Conservation (phyloP, 2,113 vertebrate genomes). For the Coturnix japonica region DNA sequence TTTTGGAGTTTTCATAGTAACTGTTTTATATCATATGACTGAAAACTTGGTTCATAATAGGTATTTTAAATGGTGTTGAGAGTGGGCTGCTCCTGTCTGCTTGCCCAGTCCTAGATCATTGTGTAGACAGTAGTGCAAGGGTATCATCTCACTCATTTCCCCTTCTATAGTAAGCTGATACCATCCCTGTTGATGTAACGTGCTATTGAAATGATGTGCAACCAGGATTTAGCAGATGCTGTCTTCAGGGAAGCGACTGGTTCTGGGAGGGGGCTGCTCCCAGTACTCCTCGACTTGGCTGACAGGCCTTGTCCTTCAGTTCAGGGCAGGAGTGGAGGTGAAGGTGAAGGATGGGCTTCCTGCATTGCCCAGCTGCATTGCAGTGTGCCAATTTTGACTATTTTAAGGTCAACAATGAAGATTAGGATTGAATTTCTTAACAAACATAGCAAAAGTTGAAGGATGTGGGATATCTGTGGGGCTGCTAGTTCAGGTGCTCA, state of each 20-base stretch:
- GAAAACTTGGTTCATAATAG: background rate
- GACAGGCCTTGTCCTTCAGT: rapidly evolving
- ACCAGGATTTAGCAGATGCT: background rate
- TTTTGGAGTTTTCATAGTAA: background rate
- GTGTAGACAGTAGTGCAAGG: background rate
- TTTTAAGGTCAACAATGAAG: background rate
- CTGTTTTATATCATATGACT: background rate
- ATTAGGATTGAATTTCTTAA: background rate
- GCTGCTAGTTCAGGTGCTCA: background rate
- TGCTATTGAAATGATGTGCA: background rate
- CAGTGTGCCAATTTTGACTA: background rate
- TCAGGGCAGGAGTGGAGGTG: background rate
- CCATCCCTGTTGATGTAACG: background rate
- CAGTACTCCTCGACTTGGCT: background rate
- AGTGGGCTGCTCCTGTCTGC: background rate
- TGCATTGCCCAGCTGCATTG: background rate
- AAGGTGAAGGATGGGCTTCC: background rate
- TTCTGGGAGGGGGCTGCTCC: background rate
- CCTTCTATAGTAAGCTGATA: rapidly evolving
- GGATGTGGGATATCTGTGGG: background rate
- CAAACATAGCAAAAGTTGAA: background rate
- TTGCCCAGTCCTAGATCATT: background rate
- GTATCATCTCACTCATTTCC: background rate
- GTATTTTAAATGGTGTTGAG: background rate
- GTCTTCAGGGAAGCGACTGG: background rate